Base-by-base conservation (phyloP, 2,797 vertebrate genomes). In the Pseudochaenichthys georgianus region DNA sequence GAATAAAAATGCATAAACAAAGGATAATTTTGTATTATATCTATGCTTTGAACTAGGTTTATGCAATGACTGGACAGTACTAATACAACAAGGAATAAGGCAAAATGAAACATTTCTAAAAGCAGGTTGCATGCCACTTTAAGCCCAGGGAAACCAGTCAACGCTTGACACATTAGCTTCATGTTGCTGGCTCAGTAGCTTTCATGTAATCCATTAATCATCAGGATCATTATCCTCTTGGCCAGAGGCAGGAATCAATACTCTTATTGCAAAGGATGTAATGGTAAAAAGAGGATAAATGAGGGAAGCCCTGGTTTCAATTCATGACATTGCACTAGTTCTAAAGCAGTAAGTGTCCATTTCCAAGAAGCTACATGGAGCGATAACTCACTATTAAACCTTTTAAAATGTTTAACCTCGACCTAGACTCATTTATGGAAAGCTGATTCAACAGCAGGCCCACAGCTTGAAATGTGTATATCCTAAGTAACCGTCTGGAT, bases 151-250 rank as follows among this genome's bases (percentile, higher is more conserved):
- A 60, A 41, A 3, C 16, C 12, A 5, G 42, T 45, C 73, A 64
- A 3, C 59, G 58, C 19, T 46, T 46, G 52, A 75, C 64, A 60
- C 51, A 70, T 68, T 19, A 52, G 64, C 64, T 70, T 31, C 55
- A 51, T 72, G 61, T 70, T 75, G 75, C 85, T 83, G 79, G 63
- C 72, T 82, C 81, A 73, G 83, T 73, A 58, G 57, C 71, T 70
- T 80, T 72, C 28, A 38, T 73, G 70, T 69, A 68, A 84, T 69
- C 70, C 69, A 81, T 86, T 70, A 68, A 81, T 87, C 83, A 79
- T 70, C 21, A 23, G 62, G 78, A 73, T 75, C 63, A 51, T 78
- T 66, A 78, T 84, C 75, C 67, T 80, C 57, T 61, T 23, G 72
- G 64, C 67, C 8, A 10, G 42, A 28, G 70, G 70, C 72, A 63